A percentile compares a stretch with the other conserved stretches of the same genome.
phyloP scores from a whole-genome alignment of 2,113 vertebrate species.

The Centropus bengalensis region DNA sequence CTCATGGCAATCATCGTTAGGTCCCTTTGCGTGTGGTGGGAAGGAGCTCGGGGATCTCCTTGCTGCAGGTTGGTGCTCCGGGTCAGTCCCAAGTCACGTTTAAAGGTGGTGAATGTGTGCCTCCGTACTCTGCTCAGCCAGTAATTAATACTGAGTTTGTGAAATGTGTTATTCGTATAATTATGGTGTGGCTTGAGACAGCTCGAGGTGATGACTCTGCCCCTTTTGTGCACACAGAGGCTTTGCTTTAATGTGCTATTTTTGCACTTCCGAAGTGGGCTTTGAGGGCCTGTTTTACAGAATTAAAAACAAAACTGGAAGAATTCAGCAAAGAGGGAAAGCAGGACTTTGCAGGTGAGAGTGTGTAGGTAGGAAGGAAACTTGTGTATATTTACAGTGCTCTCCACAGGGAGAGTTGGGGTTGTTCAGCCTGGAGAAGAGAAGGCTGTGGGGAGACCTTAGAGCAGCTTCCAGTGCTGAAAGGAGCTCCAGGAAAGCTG shows the following conservation, averaged over 20 bases:
- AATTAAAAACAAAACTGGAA: background rate
- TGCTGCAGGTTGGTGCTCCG: background rate
- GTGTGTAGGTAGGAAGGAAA: background rate
- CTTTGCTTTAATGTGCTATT: accelerated
- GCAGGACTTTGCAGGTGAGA: background rate
- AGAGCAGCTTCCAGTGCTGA: too few species aligned
- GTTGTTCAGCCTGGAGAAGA: too few species aligned
- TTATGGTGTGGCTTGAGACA: background rate
- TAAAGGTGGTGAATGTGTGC: background rate
- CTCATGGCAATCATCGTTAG: accelerated
- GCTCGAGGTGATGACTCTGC: constrained; percentile 2
- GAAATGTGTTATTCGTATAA: background rate
- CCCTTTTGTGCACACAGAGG: background rate
- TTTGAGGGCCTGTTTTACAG: background rate
- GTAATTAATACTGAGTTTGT: constrained; percentile 2
- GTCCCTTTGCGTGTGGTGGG: background rate
- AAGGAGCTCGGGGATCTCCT: background rate
- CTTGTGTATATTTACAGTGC: background rate
- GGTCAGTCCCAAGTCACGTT: background rate
- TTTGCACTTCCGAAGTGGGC: background rate
- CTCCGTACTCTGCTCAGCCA: background rate
- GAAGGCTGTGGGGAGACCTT: too few species aligned
- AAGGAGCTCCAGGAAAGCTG: too few species aligned
- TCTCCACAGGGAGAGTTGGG: background rate
- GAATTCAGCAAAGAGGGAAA: background rate